Base-by-base conservation (phyloP, 2,113 vertebrate species). In the Anolis carolinensis region DNA sequence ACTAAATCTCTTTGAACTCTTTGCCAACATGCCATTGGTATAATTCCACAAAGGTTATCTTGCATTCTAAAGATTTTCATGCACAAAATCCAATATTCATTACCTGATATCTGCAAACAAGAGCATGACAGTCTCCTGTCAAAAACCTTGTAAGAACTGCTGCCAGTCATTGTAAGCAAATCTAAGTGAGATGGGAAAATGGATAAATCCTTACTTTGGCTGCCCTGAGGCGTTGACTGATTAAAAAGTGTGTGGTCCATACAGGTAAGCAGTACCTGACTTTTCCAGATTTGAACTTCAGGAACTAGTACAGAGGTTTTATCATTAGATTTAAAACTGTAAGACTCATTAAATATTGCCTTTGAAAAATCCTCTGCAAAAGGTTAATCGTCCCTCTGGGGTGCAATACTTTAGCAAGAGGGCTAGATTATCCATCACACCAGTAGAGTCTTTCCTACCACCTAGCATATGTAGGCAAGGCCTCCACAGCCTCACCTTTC, bases 311-410 rank as follows among this genome's bases (percentile, higher is more conserved):
- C 0, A 76, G 50, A 59, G 3, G 20, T 27, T 8, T 32, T 79
- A 27, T 84, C 75, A 79, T 84, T 84, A 80, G 71, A 81, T 81
- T 86, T 52, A 81, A 71, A 86, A 48, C 30, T 75, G 79, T 55
- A 59, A 59, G 6, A 9, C 44, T 59, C 81, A 81, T 50, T 36
- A 63, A 4, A 48, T 6, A 80, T 36, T 62, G 4, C 10, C 36
- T 84, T 84, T 63, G 39, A 79, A 87, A 79, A n/a, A 73, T 84
- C 78, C 74, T 84, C 83, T 87, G 0, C 74, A 23, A 68, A 65
- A 14, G 63, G 32, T 20, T 86, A 7, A 81, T 87, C 86, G 76
- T n/a, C 32, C 82, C 85, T 77, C 63, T 25, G 74, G 84, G 88
- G 84, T 76, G 68, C 36, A 85, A 67, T 34, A 52, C 20, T 67